Evolutionary conservation across 2,113 vertebrate genomes (phyloP).

Genomic region (Pachycephala philippinensis): DNA sequence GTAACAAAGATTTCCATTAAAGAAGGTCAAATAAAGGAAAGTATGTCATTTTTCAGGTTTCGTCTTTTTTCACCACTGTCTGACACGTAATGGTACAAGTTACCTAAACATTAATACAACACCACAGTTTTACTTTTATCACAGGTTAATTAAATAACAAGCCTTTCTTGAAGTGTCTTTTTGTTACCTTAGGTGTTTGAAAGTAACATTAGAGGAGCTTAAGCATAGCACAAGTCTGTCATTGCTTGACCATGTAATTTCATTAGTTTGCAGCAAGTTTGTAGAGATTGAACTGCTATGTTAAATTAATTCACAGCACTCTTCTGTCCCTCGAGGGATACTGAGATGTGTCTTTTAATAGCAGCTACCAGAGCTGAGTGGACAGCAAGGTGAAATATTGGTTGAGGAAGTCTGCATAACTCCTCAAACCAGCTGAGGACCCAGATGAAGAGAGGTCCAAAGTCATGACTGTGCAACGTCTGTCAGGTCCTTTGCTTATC

Average conservation of each 20-base stretch:
- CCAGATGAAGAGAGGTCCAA: background rate
- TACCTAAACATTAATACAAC: background rate
- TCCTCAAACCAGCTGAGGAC: background rate
- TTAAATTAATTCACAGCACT: slow-evolving; percentile 43
- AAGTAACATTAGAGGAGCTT: background rate
- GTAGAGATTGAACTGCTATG: background rate
- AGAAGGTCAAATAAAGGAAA: slow-evolving; percentile 16
- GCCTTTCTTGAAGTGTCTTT: background rate
- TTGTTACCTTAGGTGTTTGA: background rate
- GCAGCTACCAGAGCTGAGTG: background rate
- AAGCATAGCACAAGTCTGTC: background rate
- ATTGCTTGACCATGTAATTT: slow-evolving; percentile 36
- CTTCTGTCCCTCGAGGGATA: slow-evolving; percentile 16
- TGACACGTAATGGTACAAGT: background rate
- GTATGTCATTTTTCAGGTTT: background rate
- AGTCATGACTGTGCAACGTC: background rate
- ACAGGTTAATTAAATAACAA: background rate
- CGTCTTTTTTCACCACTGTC: background rate
- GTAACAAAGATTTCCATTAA: background rate
- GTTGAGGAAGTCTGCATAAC: background rate
- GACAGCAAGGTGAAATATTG: slow-evolving; percentile 14
- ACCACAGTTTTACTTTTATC: background rate
- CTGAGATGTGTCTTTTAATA: slow-evolving; percentile 12
- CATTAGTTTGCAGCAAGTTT: slow-evolving; percentile 39
- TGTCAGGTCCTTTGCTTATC: background rate